Evolutionary conservation across 2,113 vertebrate genomes (phyloP).

Genomic region (Sylvicapra grimmia): DNA sequence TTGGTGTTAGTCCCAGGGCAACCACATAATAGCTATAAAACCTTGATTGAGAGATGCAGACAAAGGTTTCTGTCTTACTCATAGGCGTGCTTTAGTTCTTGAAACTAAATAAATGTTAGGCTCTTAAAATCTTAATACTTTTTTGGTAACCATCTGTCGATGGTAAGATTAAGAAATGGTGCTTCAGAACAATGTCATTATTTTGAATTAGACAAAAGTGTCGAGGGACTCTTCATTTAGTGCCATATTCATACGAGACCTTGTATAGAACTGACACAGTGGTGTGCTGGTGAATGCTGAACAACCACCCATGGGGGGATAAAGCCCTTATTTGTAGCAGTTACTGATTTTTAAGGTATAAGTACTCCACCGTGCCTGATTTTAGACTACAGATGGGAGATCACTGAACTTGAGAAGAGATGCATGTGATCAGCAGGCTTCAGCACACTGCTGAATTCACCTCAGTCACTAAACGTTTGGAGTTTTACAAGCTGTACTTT

Average conservation of each 20-base stretch:
- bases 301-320: background rate
- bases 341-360: background rate
- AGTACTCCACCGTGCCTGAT: background rate
- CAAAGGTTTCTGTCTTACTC: conserved; percentile 48
- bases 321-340: background rate
- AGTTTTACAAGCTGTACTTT: background rate
- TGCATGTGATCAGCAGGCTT: background rate
- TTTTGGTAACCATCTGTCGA: background rate
- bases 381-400: background rate
- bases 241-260: background rate
- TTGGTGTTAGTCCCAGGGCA: conserved; percentile 46
- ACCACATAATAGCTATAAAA: conserved; percentile 38
- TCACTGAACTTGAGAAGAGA: background rate
- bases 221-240: background rate
- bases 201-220: conserved; percentile 10
- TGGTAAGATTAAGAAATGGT: conserved; percentile 30
- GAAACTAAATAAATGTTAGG: conserved; percentile 28
- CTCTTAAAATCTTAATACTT: background rate
- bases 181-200: background rate
- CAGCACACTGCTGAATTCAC: background rate
- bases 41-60: conserved; percentile 39
- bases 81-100: conserved; percentile 22
- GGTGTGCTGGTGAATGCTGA: background rate
- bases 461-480: background rate
- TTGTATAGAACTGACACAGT: background rate